phyloP scores from a whole-genome alignment of 2,113 vertebrate species.

The Coptodon rendalli region DNA sequence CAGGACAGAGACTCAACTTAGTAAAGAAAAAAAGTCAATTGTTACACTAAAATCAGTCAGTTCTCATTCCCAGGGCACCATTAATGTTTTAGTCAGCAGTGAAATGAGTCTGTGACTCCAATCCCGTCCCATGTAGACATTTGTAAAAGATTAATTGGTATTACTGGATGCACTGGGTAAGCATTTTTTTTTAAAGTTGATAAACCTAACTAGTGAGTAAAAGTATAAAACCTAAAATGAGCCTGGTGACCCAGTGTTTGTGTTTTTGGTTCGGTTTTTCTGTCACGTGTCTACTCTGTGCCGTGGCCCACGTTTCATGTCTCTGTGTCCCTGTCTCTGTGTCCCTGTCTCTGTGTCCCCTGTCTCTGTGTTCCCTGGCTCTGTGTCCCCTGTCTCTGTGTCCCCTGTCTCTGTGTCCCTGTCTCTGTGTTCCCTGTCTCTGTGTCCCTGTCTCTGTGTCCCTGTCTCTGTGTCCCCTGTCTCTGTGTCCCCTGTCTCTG shows the following conservation, averaged over 20 bases:
- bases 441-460: too few species aligned
- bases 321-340: too few species aligned
- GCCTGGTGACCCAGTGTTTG: neutral
- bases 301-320: too few species aligned
- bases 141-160: neutral
- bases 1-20: rapidly evolving
- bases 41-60: neutral
- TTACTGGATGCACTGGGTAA: neutral
- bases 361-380: too few species aligned
- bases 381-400: too few species aligned
- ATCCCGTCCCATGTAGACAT: neutral
- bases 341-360: too few species aligned
- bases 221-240: neutral
- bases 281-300: too few species aligned
- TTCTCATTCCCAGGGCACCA: rapidly evolving
- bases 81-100: neutral
- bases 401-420: too few species aligned
- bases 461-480: too few species aligned
- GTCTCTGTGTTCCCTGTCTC: too few species aligned
- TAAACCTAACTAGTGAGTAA: neutral
- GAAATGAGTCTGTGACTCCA: neutral
- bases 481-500: too few species aligned
- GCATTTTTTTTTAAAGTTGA: neutral
- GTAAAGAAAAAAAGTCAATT: neutral
- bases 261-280: neutral